Evolutionary conservation across 2,888 invertebrate species (phyloP), one percentile per base, ranked within the genome.

Genomic region (Acrobasis suavella): DNA sequence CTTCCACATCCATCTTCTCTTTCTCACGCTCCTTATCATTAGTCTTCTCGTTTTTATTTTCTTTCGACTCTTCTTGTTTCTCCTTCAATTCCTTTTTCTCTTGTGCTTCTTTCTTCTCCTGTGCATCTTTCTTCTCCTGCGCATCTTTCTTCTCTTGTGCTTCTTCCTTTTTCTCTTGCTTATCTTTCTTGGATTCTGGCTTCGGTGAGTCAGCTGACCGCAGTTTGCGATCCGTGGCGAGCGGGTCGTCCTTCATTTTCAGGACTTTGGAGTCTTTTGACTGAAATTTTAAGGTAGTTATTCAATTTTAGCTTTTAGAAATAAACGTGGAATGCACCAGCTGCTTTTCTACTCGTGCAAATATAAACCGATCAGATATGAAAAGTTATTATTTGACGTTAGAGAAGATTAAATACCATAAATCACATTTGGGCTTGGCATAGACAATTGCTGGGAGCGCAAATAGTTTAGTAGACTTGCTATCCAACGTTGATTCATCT

Each of bases 191-290:
- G 3, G 74, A 60, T 1, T 82, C 77, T 0, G 81, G 86, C 67
- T 85, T 89, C 0, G 89, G 87, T 0, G 89, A 87, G 65, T 88
- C 86, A 0, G 88, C 72, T 0, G 91, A 91, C 0, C 90, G 83
- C 0, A 91, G 74, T 52, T 85, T 86, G 9, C 90, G 81, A 59
- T 88, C 89, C 0, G 86, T 82, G 0, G 78, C 46, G 0, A 75
- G 66, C 0, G 76, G 63, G 46, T 83, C 86, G 0, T 91, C 91
- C 64, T 86, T 86, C 55, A 89, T 66, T 62, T 89, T 91, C 12
- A 89, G 71, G 0, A 89, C 69, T 73, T 91, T 91, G 1, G 80
- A 76, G 39, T 86, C 87, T 69, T 88, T 91, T 2, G 86, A 82
- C 90, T 91, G 85, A 10, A 78, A 87, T 66, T 60, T n/a, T 14